Conservation (phyloP, 2,888 invertebrate genomes). For the Drosophila pseudotakahashii region DNA sequence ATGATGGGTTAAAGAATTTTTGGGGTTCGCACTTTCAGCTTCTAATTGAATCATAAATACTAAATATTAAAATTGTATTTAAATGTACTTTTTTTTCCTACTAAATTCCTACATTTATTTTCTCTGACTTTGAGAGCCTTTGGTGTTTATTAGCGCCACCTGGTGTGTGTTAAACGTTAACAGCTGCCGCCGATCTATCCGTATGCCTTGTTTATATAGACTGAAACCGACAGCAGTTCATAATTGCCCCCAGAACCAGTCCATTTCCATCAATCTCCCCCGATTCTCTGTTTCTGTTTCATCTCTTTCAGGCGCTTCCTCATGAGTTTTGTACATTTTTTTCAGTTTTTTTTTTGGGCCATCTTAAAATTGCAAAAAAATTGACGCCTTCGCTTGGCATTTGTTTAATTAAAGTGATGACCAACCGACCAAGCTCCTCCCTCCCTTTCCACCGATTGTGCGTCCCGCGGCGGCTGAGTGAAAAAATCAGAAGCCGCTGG, state of each 20-base stretch:
- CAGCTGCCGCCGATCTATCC: constrained; percentile 33
- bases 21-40: too few relatives aligned
- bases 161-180: constrained; percentile 29
- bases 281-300: constrained; percentile 11
- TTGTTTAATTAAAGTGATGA: constrained; percentile 77
- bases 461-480: constrained; percentile 34
- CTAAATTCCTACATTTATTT: too few relatives aligned
- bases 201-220: constrained; percentile 20
- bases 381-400: constrained; percentile 70
- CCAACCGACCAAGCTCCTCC: not conserved
- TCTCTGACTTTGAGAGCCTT: not conserved
- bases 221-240: constrained; percentile 35
- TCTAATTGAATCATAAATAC: too few relatives aligned
- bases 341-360: not conserved
- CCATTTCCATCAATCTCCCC: constrained; percentile 9
- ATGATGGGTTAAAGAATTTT: too few relatives aligned
- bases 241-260: constrained; percentile 27
- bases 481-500: constrained; percentile 77
- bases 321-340: not conserved
- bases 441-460: too few relatives aligned
- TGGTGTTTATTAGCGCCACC: constrained; percentile 40
- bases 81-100: too few relatives aligned
- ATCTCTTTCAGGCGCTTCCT: constrained; percentile 1
- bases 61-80: too few relatives aligned
- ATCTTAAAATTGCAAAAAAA: constrained; percentile 47